phyloP scores from a whole-genome alignment of 2,888 invertebrate genomes.

The Habroteleia sp. region DNA sequence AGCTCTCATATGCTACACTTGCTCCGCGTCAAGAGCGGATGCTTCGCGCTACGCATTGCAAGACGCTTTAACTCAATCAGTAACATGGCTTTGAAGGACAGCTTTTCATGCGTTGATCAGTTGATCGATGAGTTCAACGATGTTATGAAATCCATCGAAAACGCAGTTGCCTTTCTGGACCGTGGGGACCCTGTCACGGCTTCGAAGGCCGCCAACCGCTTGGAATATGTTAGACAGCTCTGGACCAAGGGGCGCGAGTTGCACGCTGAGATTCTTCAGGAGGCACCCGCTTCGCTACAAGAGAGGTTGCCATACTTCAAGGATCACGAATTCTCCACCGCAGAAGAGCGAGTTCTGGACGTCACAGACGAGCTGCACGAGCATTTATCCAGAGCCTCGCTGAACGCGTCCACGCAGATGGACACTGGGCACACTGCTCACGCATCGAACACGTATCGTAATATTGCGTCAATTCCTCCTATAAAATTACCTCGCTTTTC shows the following conservation, averaged over 20 bases:
- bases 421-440: too few species aligned
- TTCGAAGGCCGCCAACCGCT: not conserved
- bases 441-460: not conserved
- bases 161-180: not conserved
- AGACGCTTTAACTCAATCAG: too few species aligned
- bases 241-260: not conserved
- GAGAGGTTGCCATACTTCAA: not conserved
- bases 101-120: not conserved
- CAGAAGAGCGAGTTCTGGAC: not conserved
- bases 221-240: not conserved
- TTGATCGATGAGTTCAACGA: not conserved
- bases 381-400: not conserved
- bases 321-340: not conserved
- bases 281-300: not conserved
- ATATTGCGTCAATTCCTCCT: slow-evolving; percentile 2
- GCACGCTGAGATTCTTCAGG: not conserved
- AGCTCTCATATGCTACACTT: too few species aligned
- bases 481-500: slow-evolving; percentile 8
- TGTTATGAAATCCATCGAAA: not conserved
- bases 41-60: too few species aligned
- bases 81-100: not conserved
- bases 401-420: too few species aligned
- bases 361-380: not conserved
- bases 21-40: too few species aligned
- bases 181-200: not conserved